Base-by-base conservation (phyloP, 2,797 vertebrate genomes). In the Lycodopsis pacificus region DNA sequence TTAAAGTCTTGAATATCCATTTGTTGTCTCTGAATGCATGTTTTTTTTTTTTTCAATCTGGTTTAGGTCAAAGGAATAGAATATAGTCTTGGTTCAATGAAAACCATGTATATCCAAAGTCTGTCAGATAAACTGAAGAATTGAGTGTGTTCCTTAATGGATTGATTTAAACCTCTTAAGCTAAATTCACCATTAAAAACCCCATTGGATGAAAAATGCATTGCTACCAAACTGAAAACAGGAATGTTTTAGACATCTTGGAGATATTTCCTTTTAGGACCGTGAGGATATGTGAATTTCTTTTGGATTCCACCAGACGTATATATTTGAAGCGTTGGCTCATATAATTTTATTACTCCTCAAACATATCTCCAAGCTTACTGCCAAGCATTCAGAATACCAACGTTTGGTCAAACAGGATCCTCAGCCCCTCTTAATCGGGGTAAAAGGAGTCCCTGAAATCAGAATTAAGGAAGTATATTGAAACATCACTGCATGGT, bases 401-500 rank as follows among this genome's bases (percentile, higher is more conserved):
- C 49, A 53, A 53, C 25, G 11, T 10, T 53, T 53, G 13, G 11
- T 17, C n/a, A 56, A 25, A 69, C 61, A 19, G 15, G 8, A 59
- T 66, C 30, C 54, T 34, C n/a, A n/a, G 36, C n/a, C 40, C 14
- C 10, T 17, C 61, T 68, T n/a, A 58, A 1, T 65, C n/a, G 59
- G 27, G 72, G 36, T 46, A 34, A 78, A 81, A 61, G 9, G 38
- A 68, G 59, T 46, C 56, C 74, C 66, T 85, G 64, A 65, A 70
- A 49, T 71, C 58, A 57, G 65, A 48, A 59, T 56, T 49, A n/a
- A 57, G 70, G 48, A 20, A 0, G 7, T 38, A 19, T 48, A 13
- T 53, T 53, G 68, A 51, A 56, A 64, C 17, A 49, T 77, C 73
- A 68, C 57, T 27, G 59, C 72, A 56, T 54, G 32, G n/a, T 22